Evolutionary conservation across 2,797 vertebrate species (phyloP), one percentile per base, ranked within the genome.

Genomic region (Limosa lapponica): DNA sequence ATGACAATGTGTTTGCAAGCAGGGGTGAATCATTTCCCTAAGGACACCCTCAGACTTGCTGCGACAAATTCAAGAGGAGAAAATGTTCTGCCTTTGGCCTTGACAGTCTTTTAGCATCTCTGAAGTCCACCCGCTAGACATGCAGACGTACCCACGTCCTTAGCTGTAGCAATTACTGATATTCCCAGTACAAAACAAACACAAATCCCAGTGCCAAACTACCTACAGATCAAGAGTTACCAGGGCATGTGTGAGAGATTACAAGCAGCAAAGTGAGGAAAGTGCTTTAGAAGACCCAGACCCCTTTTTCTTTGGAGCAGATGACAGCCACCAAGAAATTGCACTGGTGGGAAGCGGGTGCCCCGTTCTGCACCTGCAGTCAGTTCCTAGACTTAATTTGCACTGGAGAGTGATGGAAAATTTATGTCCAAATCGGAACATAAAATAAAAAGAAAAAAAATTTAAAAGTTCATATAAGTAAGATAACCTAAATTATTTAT

Each of bases 1-100:
- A 92, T 96, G 80, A 95, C 86, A 92, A 75, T 93, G 77, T 95
- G 95, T 87, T 94, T 89, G 87, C 92, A 93, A 93, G 67, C 82
- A 87, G 52, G 34, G 55, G 57, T 95, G 93, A 96, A 82, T 96
- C 85, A 94, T 43, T 89, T 95, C 92, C 90, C 59, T 54, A 49
- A 74, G 84, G 90, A 93, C 73, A 94, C 39, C 43, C 43, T 93
- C 66, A 51, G 28, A 46, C 69, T 83, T 27, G 55, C 66, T 75
- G 58, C 23, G 4, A 32, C 1, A 2, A 10, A 36, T 51, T 77
- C 52, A 25, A 74, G 51, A 89, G 65, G 17, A 93, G 89, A 90
- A 70, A 91, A 93, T 41, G 69, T 73, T 89, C 94, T 74, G 55
- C 36, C 36, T 92, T 86, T 80, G 71, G 62, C 75, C 91, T 58